Evolutionary conservation across 1,140 invertebrate species (phyloP).

Genomic region (Cyclargus thomasi): DNA sequence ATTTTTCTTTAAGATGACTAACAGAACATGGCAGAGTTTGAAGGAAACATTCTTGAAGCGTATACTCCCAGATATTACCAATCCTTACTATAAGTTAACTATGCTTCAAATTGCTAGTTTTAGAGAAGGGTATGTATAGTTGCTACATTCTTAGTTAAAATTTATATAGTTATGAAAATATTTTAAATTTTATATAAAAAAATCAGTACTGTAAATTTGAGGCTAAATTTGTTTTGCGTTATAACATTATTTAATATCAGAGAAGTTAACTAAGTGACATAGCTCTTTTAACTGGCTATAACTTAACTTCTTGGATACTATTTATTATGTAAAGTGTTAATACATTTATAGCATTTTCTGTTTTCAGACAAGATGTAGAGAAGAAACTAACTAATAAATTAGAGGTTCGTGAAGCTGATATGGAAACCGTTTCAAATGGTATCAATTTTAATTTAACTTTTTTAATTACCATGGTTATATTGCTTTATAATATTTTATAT

Average conservation of each 20-base stretch:
- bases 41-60: slow-evolving; percentile 69
- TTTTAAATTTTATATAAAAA: not conserved
- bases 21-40: slow-evolving; percentile 68
- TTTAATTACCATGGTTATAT: not conserved
- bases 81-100: slow-evolving; percentile 63
- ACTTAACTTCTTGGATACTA: too few species aligned
- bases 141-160: not conserved
- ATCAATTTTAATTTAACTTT: slow-evolving; percentile 1
- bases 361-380: slow-evolving; percentile 46
- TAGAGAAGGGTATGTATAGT: slow-evolving; percentile 46
- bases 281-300: too few species aligned
- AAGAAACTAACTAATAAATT: slow-evolving; percentile 47
- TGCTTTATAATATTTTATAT: too few species aligned
- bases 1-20: slow-evolving; percentile 42
- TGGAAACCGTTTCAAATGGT: slow-evolving; percentile 34
- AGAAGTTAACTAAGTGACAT: too few species aligned
- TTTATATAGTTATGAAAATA: not conserved
- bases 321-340: too few species aligned
- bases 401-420: slow-evolving; percentile 32
- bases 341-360: slow-evolving; percentile 14
- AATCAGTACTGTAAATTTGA: too few species aligned
- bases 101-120: slow-evolving; percentile 56
- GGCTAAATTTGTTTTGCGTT: too few species aligned
- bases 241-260: too few species aligned
- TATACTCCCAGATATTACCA: slow-evolving; percentile 64